Base-by-base conservation (phyloP, 2,888 invertebrate species). In the Blera fallax region DNA sequence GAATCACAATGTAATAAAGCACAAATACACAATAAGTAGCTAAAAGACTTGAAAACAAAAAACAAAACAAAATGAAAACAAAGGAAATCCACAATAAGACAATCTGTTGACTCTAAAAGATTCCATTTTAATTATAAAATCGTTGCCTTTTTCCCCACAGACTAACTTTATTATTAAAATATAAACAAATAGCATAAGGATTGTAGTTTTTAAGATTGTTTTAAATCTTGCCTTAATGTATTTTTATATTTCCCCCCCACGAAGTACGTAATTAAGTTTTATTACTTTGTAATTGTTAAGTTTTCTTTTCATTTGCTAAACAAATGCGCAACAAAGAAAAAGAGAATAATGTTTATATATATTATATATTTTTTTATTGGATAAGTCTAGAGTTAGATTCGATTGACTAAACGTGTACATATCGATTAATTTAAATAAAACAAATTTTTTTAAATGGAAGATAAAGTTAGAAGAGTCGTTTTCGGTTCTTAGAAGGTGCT, bases 191-290 rank as follows among this genome's bases (percentile, higher is more conserved):
- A 76, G 34, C 2, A 21, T 56, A 70, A 45, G 54, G 56, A 60
- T 18, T 45, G 43, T 87, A 77, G 70, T 45, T 87, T 83, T 87
- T 90, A 90, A 89, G 90, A 89, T 90, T 90, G 89, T 90, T 90
- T 89, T 89, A 90, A 89, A 90, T 90, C 90, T 90, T 90, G 91
- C 90, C 89, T 87, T 90, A 89, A 89, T 89, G 74, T 84, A 80
- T 80, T 84, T 80, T 76, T 43, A 14, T 29, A 40, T 67, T 27
- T 58, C 3, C 56, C 45, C 34, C 32, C 62, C 34, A 64, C 29
- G 62, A 76, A 29, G 50, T 70, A 70, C 64, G 64, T 70, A 65
- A 56, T 54, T 67, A 52, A 67, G 60, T 48, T 81, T 62, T 76
- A 64, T 82, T 54, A 18, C 50, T 40, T 52, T 78, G 40, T 58